phyloP scores from a whole-genome alignment of 2,888 invertebrate species.

The Yponomeuta malinellus region DNA sequence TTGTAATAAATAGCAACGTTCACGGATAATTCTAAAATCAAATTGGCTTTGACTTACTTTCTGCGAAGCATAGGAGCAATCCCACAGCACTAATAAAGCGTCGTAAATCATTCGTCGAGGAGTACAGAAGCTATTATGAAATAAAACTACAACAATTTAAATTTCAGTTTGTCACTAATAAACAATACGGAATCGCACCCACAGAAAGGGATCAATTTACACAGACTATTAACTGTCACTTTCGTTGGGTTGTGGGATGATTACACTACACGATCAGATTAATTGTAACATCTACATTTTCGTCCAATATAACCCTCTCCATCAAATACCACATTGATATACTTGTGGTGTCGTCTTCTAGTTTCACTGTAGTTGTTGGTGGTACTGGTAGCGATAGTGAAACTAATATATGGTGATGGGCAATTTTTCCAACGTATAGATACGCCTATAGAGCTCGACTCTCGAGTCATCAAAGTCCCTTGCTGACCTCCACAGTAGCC shows the following conservation, averaged over 20 bases:
- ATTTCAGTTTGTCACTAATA: neutral
- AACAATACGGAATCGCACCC: neutral
- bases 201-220: neutral
- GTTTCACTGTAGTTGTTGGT: no score
- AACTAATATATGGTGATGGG: no score
- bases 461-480: no score
- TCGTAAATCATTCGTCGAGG: constrained; percentile 79
- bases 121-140: neutral
- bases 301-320: no score
- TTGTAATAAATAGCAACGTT: no score
- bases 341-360: no score
- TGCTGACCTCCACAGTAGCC: no score
- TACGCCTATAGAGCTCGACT: no score
- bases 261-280: neutral
- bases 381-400: no score
- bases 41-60: neutral
- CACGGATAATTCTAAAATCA: no score
- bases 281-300: neutral
- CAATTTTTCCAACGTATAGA: no score
- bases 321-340: no score
- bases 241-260: neutral
- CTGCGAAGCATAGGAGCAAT: constrained; percentile 55
- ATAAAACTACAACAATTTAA: neutral
- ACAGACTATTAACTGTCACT: neutral
- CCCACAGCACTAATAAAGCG: constrained; percentile 78